A percentile compares a stretch with the other conserved stretches of the same genome.
Evolutionary conservation across 2,113 vertebrate genomes (phyloP).

Genomic region (Narcine bancroftii): DNA sequence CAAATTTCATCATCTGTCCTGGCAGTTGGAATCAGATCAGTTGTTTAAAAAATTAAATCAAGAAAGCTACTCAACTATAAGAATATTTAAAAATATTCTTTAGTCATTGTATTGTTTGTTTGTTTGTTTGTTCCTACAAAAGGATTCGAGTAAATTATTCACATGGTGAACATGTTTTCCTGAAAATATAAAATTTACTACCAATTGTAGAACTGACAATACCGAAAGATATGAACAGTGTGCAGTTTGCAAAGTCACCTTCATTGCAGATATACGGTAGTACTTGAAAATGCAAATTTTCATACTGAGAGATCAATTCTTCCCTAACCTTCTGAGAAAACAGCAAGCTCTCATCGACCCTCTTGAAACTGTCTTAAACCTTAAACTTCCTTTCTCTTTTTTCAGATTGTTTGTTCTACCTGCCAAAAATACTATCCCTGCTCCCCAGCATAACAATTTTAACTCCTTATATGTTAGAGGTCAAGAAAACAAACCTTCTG

Average conservation of each 20-base stretch:
- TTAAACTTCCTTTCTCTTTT: neutral
- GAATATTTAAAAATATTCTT: slow-evolving; percentile 29
- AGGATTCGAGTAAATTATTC: slow-evolving; percentile 23
- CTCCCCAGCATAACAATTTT: neutral
- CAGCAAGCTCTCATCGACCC: neutral
- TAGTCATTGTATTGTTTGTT: neutral
- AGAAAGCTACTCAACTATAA: slow-evolving; percentile 9
- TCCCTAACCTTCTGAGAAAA: neutral
- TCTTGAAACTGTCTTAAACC: neutral
- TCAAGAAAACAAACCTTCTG: neutral
- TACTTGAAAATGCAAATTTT: neutral
- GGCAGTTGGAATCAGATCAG: slow-evolving; percentile 53
- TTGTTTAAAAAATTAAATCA: too few relatives aligned
- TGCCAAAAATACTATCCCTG: too few relatives aligned
- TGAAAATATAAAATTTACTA: slow-evolving; percentile 10
- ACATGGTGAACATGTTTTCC: slow-evolving; percentile 12
- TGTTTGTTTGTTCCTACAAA: neutral
- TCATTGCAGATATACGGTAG: slow-evolving; percentile 4
- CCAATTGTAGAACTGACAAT: slow-evolving; percentile 28
- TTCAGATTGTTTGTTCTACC: too few relatives aligned
- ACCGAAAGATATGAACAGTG: neutral
- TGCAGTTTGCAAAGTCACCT: neutral
- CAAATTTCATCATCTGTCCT: slow-evolving; percentile 55
- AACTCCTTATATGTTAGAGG: neutral
- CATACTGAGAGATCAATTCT: neutral